Evolutionary conservation across 2,113 vertebrate species (phyloP).

Genomic region (human (Homo sapiens)): GRCh38 chr7:120512001-120512500

Average conservation of each 20-base stretch:
- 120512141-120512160: background rate
- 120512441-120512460: conserved; percentile 69
- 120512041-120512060: conserved; percentile 69
- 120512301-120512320: background rate
- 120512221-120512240: background rate
- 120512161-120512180: conserved; percentile 44
- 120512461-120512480: conserved; percentile 81
- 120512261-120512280: background rate
- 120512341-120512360: background rate
- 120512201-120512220: background rate
- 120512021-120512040: conserved; percentile 64
- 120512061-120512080: conserved; percentile 71
- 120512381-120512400: background rate
- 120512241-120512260: background rate
- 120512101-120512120: conserved; percentile 62
- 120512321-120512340: background rate
- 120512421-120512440: conserved; percentile 55
- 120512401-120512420: conserved; percentile 77
- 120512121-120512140: conserved; percentile 54
- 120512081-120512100: conserved; percentile 66
- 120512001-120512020: conserved; percentile 58
- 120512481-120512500: conserved; percentile 83
- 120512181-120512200: background rate
- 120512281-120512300: background rate
- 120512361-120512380: background rate